Evolutionary conservation across 2,888 invertebrate species (phyloP).

Genomic region (Apamea monoglypha): DNA sequence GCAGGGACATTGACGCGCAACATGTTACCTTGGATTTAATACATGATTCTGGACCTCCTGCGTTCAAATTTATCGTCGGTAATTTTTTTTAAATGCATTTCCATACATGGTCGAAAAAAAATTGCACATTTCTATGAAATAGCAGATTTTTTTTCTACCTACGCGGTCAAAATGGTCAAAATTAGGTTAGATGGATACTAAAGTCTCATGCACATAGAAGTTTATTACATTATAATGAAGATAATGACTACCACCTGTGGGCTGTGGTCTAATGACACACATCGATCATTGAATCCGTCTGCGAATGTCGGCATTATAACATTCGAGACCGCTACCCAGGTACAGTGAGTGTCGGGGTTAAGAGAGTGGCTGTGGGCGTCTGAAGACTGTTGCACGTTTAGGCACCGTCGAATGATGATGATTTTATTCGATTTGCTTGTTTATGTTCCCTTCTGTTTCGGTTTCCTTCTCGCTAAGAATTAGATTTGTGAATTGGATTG

Average conservation of each 20-base stretch:
- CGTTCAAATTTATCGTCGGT: too few relatives aligned
- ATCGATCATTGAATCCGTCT: conserved; percentile 11
- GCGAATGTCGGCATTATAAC: neutral
- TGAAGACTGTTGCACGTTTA: neutral
- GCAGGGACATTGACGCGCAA: too few relatives aligned
- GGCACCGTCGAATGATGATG: neutral
- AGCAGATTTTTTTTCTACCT: too few relatives aligned
- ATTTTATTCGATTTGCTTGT: neutral
- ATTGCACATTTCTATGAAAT: too few relatives aligned
- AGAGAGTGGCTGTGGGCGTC: neutral
- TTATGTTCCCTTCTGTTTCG: neutral
- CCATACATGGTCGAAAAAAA: too few relatives aligned
- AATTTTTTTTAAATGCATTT: too few relatives aligned
- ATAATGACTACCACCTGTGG: neutral
- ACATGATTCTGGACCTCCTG: too few relatives aligned
- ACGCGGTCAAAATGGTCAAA: too few relatives aligned
- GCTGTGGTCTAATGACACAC: conserved; percentile 10
- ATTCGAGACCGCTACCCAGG: neutral
- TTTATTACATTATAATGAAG: neutral
- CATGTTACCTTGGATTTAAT: too few relatives aligned
- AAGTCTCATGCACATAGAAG: neutral
- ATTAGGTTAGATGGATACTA: neutral
- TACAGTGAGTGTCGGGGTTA: neutral
- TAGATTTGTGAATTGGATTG: too few relatives aligned
- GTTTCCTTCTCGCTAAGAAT: neutral